Base-by-base conservation (phyloP, 30 jellyfish, hydroid and myxozoan species). In the Nemopilema nomurai region DNA sequence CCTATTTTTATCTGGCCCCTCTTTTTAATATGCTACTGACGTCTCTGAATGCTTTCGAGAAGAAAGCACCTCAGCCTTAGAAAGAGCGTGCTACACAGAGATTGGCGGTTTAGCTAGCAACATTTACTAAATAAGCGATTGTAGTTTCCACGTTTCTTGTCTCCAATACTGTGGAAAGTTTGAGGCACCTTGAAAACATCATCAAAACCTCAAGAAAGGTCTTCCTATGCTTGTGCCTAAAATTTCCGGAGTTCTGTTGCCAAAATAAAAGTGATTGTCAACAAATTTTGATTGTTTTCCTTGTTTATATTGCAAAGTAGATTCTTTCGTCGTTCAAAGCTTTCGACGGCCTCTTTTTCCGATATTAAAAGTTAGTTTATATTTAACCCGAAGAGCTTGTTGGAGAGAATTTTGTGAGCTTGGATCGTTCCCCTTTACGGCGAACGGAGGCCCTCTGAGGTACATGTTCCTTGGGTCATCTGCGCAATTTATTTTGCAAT, bases 401-500 rank as follows among this genome's bases (percentile, higher is more conserved):
- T n/a, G n/a, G n/a, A n/a, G n/a, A n/a, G n/a, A n/a, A n/a, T n/a
- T n/a, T n/a, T n/a, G n/a, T n/a, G n/a, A n/a, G n/a, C n/a, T n/a
- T n/a, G n/a, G n/a, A 41, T 41, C 57, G 57, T 3, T 41, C 57
- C 13, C 57, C 57, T 41, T 41, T 41, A 41, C 57, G 13, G 9
- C 6, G 13, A 41, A 13, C 57, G 6, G 57, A 41, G 6, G 6
- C 57, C 57, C 57, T 3, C 57, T 6, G 57, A 41, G 57, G 57
- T 6, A 13, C 57, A 41, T 41, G 57, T 41, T 3, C 57, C 9
- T 41, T 41, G 57, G 57, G 57, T 41, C 57, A 41, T 41, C 57
- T 13, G 65, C 81, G 65, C 81, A 16, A 52, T 28, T 28, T 23
- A 57, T 71, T 71, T 27, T 26, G 51, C 23, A 71, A 71, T 71